A percentile compares a stretch with the other conserved stretches of the same genome.
Conservation (phyloP, 2,888 invertebrate genomes). For the Apotomis turbidana region DNA sequence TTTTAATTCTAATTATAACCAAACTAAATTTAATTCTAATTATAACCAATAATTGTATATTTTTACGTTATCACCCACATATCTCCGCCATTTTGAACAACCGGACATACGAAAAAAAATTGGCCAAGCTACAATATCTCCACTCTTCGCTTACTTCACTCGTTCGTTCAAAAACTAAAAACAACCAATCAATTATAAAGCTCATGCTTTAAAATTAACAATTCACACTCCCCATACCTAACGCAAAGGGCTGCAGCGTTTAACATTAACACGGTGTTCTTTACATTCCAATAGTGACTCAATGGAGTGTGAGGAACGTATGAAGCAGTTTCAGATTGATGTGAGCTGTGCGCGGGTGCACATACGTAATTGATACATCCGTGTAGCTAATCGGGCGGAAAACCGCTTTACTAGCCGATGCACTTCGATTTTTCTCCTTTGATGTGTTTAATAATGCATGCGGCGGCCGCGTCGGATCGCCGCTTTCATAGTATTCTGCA, state of each 20-base stretch:
- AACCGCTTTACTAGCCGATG: constrained; percentile 78
- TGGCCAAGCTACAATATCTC: no score
- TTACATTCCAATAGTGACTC: constrained; percentile 41
- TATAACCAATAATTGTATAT: no score
- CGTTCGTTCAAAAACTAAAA: no score
- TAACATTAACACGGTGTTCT: constrained; percentile 33
- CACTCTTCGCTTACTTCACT: no score
- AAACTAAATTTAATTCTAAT: no score
- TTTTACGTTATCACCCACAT: no score
- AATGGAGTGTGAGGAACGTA: constrained; percentile 38
- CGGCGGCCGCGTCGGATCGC: constrained; percentile 68
- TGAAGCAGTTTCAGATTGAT: constrained; percentile 41
- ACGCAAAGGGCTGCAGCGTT: constrained; percentile 4
- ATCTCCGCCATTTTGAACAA: no score
- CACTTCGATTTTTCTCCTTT: constrained; percentile 83
- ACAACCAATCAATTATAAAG: no score
- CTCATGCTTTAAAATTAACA: no score
- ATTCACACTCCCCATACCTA: not conserved
- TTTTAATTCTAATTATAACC: no score
- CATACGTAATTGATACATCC: constrained; percentile 75
- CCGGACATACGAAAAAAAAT: no score
- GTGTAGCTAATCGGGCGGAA: constrained; percentile 76
- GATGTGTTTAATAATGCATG: constrained; percentile 83
- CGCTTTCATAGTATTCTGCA: constrained; percentile 54
- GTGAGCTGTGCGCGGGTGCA: constrained; percentile 51